Evolutionary conservation across 2,797 vertebrate genomes (phyloP).

Genomic region (Danio choprae): DNA sequence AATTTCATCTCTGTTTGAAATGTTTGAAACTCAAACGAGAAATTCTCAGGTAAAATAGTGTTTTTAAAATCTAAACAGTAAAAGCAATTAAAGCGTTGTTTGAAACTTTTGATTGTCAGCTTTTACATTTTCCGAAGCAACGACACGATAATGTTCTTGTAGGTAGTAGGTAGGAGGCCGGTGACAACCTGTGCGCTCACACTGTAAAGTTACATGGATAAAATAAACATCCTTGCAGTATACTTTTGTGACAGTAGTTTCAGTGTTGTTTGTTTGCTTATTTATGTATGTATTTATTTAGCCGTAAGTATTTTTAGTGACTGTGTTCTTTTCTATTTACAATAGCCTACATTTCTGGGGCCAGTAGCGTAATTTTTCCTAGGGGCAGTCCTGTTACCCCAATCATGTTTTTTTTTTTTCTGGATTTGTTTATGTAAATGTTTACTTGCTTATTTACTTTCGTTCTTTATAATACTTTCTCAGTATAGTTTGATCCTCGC

Average conservation of each 20-base stretch:
- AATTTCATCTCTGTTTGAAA: not conserved
- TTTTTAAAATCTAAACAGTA: not conserved
- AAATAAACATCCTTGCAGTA: not conserved
- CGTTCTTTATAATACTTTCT: not conserved
- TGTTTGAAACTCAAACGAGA: not conserved
- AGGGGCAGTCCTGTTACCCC: not conserved
- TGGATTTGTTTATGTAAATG: slow-evolving; percentile 11
- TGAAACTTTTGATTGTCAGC: not conserved
- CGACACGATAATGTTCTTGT: not conserved
- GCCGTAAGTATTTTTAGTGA: too few species aligned
- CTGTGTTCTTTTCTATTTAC: too few species aligned
- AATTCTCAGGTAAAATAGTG: not conserved
- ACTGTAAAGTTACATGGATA: not conserved
- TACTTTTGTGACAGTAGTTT: not conserved
- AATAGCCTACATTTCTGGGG: too few species aligned
- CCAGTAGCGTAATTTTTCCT: not conserved
- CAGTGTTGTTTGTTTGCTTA: too few species aligned
- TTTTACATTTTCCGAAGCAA: not conserved
- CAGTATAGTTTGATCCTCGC: not conserved
- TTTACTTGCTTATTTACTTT: not conserved
- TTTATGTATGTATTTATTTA: too few species aligned
- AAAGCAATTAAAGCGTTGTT: not conserved
- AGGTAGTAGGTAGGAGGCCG: not conserved
- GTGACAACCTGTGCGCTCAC: slow-evolving; percentile 15
- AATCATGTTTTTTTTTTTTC: not conserved